Evolutionary conservation across 2,888 invertebrate species (phyloP), one percentile per base, ranked within the genome.

Genomic region (Nymphalis c-album): DNA sequence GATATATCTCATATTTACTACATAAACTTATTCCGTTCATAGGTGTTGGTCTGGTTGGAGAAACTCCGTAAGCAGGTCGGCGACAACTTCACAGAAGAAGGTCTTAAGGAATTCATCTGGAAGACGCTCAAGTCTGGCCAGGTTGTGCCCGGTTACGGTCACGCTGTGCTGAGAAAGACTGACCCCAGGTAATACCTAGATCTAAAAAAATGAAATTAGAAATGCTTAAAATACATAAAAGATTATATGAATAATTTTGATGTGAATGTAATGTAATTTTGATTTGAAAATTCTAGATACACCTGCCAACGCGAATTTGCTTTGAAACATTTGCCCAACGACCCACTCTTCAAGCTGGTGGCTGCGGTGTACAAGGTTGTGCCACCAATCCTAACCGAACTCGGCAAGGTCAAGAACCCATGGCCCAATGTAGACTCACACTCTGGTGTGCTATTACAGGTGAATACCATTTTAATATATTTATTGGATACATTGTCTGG

Each of bases 391-490:
- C 95, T 98, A 57, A 94, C 96, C 77, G 97, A 98, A 89, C 96
- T 97, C 76, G 98, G 98, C 82, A 98, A 98, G 92, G 98, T 98
- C 70, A 97, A 98, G 94, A 98, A 98, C 94, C 98, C 98, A 72
- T 99, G 98, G 98, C 98, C 98, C 75, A 98, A 99, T 87, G 98
- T 99, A 77, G 98, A 99, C 92, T 98, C 98, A 26, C 98, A 98
- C 93, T 98, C 98, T 74, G 98, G 98, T 75, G 98, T 97, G 60
- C 94, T 98, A 61, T 93, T 98, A 77, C 97, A 97, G 95, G 97
- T 97, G 77, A 35, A n/a, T 58, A 63, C 2, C 17, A 22, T 31
- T 55, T n/a, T 13, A 40, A 40, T 8, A 40, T 40, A 13, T 40
- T 40, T 40, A 40, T 40, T 40, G 1, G 8, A 40, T 40, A 40